Conservation (phyloP, 2,888 invertebrate species). For the Quadroppia sp. region DNA sequence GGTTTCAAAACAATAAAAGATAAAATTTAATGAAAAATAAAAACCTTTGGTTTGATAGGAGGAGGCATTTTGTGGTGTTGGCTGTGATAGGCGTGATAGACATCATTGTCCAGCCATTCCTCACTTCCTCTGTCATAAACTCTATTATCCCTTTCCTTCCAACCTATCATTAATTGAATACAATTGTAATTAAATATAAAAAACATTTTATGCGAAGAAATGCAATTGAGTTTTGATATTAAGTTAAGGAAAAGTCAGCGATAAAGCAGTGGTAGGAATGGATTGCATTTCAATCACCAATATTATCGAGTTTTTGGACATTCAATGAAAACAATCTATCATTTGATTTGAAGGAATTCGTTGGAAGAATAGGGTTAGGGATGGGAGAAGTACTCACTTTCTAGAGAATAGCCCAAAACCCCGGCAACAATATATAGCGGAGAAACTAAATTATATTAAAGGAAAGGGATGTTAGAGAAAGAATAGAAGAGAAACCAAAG, state of each 20-base stretch:
- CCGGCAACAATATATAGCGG: slow-evolving; percentile 40
- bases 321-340: background rate
- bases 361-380: background rate
- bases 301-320: background rate
- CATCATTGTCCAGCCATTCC: slow-evolving; percentile 51
- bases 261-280: too few relatives aligned
- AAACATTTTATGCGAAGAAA: background rate
- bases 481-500: background rate
- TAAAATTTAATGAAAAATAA: slow-evolving; percentile 10
- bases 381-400: slow-evolving; percentile 40
- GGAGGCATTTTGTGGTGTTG: slow-evolving; percentile 52
- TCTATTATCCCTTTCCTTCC: slow-evolving; percentile 53
- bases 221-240: background rate
- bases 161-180: slow-evolving; percentile 48
- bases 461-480: background rate
- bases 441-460: slow-evolving; percentile 18
- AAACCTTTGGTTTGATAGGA: slow-evolving; percentile 59
- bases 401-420: slow-evolving; percentile 39
- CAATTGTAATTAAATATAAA: slow-evolving; percentile 27
- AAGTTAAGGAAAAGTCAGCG: too few relatives aligned
- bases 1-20: background rate
- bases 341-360: background rate
- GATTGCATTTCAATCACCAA: too few relatives aligned
- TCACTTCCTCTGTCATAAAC: slow-evolving; percentile 49
- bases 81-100: slow-evolving; percentile 63